phyloP scores from a whole-genome alignment of 2,888 invertebrate genomes.

The Drosophila ezoana region DNA sequence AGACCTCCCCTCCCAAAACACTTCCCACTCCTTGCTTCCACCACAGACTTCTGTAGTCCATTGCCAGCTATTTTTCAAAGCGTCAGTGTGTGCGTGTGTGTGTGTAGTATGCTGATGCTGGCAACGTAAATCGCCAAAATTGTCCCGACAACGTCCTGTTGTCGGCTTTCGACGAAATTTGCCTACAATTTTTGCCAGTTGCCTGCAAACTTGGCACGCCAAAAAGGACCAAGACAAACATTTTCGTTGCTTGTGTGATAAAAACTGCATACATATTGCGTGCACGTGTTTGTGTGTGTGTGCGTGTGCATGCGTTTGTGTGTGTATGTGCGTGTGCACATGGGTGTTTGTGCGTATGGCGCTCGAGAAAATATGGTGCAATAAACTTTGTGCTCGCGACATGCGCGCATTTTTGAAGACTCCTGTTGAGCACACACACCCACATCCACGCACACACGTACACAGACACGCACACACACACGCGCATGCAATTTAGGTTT shows the following conservation, averaged over 20 bases:
- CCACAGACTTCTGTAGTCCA: not conserved
- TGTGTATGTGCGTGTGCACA: constrained; percentile 20
- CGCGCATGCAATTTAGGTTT: constrained; percentile 25
- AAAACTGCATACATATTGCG: constrained; percentile 44
- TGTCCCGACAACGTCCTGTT: constrained; percentile 55
- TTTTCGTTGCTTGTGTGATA: constrained; percentile 65
- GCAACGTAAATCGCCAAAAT: constrained; percentile 74
- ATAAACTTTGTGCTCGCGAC: constrained; percentile 66
- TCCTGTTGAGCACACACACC: constrained; percentile 54
- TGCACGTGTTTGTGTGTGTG: constrained; percentile 3
- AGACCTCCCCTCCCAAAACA: constrained; percentile 38
- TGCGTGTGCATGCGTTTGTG: constrained; percentile 14
- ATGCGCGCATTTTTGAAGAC: constrained; percentile 72
- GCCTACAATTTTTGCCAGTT: constrained; percentile 64
- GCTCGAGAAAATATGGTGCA: constrained; percentile 63
- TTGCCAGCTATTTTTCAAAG: constrained; percentile 67
- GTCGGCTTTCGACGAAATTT: constrained; percentile 75
- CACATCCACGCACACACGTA: not conserved
- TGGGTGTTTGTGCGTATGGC: constrained; percentile 44
- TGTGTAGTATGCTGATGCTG: constrained; percentile 26
- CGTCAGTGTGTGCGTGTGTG: constrained; percentile 27
- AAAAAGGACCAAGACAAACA: constrained; percentile 64
- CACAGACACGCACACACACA: constrained; percentile 5
- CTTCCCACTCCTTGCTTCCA: not conserved
- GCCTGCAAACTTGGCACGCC: constrained; percentile 58